Percentiles rank a stretch among this genome's conserved stretches.
Conservation (phyloP, 2,113 vertebrate genomes). For the Tautogolabrus adspersus region DNA sequence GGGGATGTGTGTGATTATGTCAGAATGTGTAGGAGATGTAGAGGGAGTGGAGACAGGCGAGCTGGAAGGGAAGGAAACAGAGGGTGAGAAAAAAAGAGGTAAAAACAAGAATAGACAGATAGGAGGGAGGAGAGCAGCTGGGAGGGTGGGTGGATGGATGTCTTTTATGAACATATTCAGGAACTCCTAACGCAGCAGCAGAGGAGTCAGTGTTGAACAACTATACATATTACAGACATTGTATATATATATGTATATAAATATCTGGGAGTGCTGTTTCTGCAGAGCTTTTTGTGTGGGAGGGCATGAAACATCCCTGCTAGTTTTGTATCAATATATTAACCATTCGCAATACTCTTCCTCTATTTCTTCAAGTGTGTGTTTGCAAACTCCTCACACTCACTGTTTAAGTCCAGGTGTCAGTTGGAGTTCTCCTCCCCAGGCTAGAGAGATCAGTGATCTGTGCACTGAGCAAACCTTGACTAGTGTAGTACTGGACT, state of each 20-base stretch:
- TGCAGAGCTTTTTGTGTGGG: conserved; percentile 24
- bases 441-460: conserved; percentile 11
- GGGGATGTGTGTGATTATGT: conserved; percentile 70
- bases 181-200: conserved; percentile 37
- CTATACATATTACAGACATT: conserved; percentile 5
- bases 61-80: conserved; percentile 63
- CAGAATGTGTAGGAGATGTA: conserved; percentile 71
- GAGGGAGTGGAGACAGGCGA: conserved; percentile 59
- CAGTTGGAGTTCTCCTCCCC: conserved; percentile 27
- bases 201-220: conserved; percentile 18
- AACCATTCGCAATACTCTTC: neutral
- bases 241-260: neutral
- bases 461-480: conserved; percentile 41
- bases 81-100: conserved; percentile 54
- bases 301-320: neutral
- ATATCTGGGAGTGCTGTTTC: conserved; percentile 3
- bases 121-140: conserved; percentile 56
- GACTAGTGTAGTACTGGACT: conserved; percentile 17
- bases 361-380: conserved; percentile 8
- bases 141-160: conserved; percentile 16
- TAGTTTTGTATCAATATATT: neutral
- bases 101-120: conserved; percentile 60
- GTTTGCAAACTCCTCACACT: neutral
- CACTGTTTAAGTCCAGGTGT: conserved; percentile 34
- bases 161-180: conserved; percentile 49